Evolutionary conservation across 2,113 vertebrate species (phyloP).

Genomic region (Mesembrinibis cayennensis): DNA sequence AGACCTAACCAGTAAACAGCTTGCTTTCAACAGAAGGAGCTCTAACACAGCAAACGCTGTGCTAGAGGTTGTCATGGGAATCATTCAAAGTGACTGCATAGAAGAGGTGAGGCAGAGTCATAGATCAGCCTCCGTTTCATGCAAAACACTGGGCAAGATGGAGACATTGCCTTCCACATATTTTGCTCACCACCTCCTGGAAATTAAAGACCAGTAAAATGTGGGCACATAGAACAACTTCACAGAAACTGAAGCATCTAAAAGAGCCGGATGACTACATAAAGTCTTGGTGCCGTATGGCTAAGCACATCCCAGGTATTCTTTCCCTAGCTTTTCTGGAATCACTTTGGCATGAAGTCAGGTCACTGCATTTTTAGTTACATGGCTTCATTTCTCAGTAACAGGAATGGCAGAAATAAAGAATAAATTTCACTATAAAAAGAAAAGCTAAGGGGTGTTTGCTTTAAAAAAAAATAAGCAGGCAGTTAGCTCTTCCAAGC

Average conservation of each 20-base stretch:
- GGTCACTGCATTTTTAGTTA: background rate
- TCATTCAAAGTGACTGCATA: background rate
- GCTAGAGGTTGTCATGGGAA: background rate
- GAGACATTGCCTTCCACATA: background rate
- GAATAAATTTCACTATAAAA: background rate
- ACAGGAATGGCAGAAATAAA: background rate
- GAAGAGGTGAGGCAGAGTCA: background rate
- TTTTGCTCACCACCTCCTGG: background rate
- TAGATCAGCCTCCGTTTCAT: background rate
- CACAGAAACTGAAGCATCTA: background rate
- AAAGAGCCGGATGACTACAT: background rate
- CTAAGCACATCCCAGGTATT: background rate
- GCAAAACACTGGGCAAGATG: background rate
- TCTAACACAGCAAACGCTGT: conserved; percentile 2
- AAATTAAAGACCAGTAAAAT: background rate
- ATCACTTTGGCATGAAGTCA: background rate
- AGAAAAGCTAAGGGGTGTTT: background rate
- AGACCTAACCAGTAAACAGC: background rate
- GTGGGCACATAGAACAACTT: background rate
- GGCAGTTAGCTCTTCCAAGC: background rate
- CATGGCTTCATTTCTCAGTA: background rate
- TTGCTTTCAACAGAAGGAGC: conserved; percentile 32
- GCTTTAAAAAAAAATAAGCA: background rate
- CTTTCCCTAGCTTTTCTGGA: background rate
- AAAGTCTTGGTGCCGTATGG: background rate